Conservation (phyloP, 2,888 invertebrate species). For the Latrodectus elegans region DNA sequence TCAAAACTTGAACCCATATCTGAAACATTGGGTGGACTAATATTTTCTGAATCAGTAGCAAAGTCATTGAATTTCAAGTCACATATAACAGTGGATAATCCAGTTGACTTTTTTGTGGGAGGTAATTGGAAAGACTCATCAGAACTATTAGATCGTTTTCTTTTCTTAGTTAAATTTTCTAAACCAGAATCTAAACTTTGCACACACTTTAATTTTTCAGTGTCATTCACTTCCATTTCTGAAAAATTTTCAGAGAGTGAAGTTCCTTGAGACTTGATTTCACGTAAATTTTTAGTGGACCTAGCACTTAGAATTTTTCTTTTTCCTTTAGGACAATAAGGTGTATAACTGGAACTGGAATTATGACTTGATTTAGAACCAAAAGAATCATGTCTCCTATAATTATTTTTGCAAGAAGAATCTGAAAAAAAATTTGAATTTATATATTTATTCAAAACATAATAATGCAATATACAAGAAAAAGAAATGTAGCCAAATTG, state of each 20-base stretch:
- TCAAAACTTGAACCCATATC: background rate
- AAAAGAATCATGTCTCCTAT: constrained; percentile 37
- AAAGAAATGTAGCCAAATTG: no score
- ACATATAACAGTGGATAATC: constrained; percentile 31
- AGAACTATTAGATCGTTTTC: constrained; percentile 40
- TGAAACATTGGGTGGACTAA: background rate
- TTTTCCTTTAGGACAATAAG: constrained; percentile 54
- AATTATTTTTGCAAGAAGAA: constrained; percentile 9
- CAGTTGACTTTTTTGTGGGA: background rate
- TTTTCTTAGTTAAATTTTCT: background rate
- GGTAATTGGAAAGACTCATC: no score
- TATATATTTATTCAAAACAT: no score
- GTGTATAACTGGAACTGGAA: constrained; percentile 49
- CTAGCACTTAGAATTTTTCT: constrained; percentile 53
- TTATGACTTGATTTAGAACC: constrained; percentile 40
- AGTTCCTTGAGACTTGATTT: constrained; percentile 28
- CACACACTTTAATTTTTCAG: background rate
- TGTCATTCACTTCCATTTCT: background rate
- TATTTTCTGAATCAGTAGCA: background rate
- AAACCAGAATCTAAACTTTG: background rate
- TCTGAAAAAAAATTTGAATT: background rate
- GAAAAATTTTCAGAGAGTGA: background rate
- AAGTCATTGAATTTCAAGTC: constrained; percentile 16
- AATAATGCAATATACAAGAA: no score
- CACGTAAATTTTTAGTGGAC: constrained; percentile 49